phyloP scores from a whole-genome alignment of 2,113 vertebrate genomes.

The Tautogolabrus adspersus region DNA sequence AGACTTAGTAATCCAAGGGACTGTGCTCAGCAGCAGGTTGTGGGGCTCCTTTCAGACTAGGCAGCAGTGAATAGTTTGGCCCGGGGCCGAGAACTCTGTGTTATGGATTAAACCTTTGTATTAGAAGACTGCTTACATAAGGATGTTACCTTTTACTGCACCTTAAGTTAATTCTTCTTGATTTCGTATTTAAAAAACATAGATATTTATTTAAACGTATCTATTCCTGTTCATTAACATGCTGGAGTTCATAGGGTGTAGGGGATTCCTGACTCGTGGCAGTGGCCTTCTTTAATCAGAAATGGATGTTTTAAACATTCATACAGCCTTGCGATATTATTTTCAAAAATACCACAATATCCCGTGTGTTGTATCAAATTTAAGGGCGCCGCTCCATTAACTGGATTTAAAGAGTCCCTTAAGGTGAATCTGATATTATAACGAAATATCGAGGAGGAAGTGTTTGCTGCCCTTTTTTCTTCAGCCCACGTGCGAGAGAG shows the following conservation, averaged over 20 bases:
- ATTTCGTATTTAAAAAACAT: constrained; percentile 30
- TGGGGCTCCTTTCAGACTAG: constrained; percentile 63
- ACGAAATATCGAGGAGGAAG: constrained; percentile 45
- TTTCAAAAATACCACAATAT: constrained; percentile 47
- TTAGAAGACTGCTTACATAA: constrained; percentile 66
- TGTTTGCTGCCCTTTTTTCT: constrained; percentile 45
- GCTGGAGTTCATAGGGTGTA: constrained; percentile 19
- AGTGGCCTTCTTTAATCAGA: constrained; percentile 10
- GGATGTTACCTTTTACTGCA: constrained; percentile 42
- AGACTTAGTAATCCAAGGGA: constrained; percentile 40
- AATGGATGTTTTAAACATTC: constrained; percentile 56
- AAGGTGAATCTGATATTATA: constrained; percentile 48
- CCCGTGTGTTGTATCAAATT: constrained; percentile 47
- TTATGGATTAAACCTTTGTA: constrained; percentile 65
- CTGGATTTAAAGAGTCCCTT: constrained; percentile 49
- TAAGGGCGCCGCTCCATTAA: constrained; percentile 4
- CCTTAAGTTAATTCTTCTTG: constrained; percentile 3
- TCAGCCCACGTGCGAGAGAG: constrained; percentile 30
- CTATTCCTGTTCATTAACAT: too few relatives aligned
- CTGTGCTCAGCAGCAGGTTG: constrained; percentile 56
- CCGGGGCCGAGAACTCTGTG: constrained; percentile 61
- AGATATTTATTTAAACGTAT: too few relatives aligned
- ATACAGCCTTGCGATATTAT: constrained; percentile 31
- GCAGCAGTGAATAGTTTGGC: constrained; percentile 65
- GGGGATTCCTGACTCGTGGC: constrained; percentile 36